Percentiles rank a stretch among this genome's conserved stretches.
Conservation (phyloP, 2,797 vertebrate species). For the Eospalax fontanierii region DNA sequence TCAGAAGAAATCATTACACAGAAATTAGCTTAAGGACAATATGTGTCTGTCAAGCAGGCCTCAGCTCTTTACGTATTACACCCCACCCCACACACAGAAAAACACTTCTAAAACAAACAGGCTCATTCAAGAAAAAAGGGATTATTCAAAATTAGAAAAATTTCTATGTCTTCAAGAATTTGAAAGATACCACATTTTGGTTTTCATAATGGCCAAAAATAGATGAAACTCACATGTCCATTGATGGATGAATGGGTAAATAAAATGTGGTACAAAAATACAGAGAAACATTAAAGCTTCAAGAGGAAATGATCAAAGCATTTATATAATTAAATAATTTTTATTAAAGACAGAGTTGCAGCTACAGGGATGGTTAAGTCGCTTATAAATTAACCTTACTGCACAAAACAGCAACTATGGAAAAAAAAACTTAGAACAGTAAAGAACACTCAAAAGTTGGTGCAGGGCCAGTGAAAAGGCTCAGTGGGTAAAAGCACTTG, state of each 20-base stretch:
- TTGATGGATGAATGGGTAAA: background rate
- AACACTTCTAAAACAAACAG: conserved; percentile 5
- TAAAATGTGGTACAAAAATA: background rate
- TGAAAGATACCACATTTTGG: background rate
- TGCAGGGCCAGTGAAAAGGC: background rate
- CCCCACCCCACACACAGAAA: background rate
- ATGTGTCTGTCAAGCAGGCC: background rate
- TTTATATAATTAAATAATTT: background rate
- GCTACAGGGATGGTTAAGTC: background rate
- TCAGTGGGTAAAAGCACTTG: background rate
- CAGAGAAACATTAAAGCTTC: background rate
- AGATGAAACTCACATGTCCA: background rate
- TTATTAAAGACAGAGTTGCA: background rate
- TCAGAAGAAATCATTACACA: conserved; percentile 8
- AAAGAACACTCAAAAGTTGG: background rate
- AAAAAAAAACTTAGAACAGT: background rate
- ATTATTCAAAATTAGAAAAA: background rate
- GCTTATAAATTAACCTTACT: background rate
- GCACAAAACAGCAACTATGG: background rate
- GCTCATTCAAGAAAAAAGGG: background rate
- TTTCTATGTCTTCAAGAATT: conserved; percentile 22
- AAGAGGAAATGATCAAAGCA: conserved; percentile 3
- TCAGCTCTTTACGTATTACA: background rate
- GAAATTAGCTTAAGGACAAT: conserved; percentile 5
- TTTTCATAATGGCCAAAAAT: background rate